Evolutionary conservation across 2,888 invertebrate species (phyloP), one percentile per base, ranked within the genome.

Genomic region (Perithous albicinctus): DNA sequence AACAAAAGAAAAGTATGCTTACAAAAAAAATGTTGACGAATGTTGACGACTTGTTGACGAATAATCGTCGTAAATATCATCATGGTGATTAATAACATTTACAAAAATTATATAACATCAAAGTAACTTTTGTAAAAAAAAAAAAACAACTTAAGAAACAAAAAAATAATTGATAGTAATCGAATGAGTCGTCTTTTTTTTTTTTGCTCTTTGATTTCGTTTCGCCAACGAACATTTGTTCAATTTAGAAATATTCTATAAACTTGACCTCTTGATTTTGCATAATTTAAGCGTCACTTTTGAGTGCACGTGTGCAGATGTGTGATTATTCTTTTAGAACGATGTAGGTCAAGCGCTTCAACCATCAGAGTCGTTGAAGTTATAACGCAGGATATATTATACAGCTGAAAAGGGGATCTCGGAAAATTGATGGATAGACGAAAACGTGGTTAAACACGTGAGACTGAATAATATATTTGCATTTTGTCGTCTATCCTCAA

Each of bases 161-260:
- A n/a, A n/a, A n/a, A n/a, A 59, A 59, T 59, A 15, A 59, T 32
- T 32, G 29, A 59, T 18, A 18, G 59, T 32, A 32, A 32, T 59
- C 32, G 32, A 59, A 35, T 59, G 59, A 32, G 18, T 29, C 29
- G 59, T 59, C 18, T 59, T 18, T 32, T 15, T 18, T 12, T 23
- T 54, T 23, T 51, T 3, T 20, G n/a, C n/a, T n/a, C n/a, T n/a
- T n/a, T n/a, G n/a, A n/a, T n/a, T n/a, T n/a, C n/a, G n/a, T n/a
- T 48, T 51, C 2, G 10, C 23, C 12, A 20, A 18, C 20, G 10
- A 54, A 54, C 20, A 43, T 43, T 15, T 43, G 2, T 12, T 43
- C 2, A 15, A n/a, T n/a, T 3, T n/a, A 5, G 4, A 43, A 15
- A 15, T 18, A 48, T 48, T 48, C 20, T 18, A n/a, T n/a, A 6